Evolutionary conservation across 2,888 invertebrate species (phyloP).

Genomic region (Euzophera pinguis): DNA sequence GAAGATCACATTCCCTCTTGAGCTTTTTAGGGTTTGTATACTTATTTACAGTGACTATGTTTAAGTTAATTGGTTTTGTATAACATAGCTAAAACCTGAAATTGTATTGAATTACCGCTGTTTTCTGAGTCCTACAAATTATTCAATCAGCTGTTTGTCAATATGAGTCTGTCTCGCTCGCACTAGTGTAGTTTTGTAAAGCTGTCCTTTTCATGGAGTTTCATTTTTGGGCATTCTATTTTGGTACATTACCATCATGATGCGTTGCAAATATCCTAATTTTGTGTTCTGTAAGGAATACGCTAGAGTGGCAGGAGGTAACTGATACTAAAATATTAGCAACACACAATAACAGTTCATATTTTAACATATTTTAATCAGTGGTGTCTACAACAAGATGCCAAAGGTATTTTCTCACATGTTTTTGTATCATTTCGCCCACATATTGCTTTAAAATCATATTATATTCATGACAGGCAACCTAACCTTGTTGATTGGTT

Average conservation of each 20-base stretch:
- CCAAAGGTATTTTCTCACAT: conserved; percentile 6
- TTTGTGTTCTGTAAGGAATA: conserved; percentile 58
- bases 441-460: background rate
- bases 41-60: conserved; percentile 32
- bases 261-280: conserved; percentile 68
- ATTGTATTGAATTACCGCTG: conserved; percentile 19
- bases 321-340: conserved; percentile 25
- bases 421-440: conserved; percentile 3
- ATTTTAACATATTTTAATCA: background rate
- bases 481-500: background rate
- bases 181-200: conserved; percentile 42
- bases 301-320: conserved; percentile 54
- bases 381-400: conserved; percentile 1
- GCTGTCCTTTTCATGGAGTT: conserved; percentile 59
- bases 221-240: conserved; percentile 78
- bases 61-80: conserved; percentile 10
- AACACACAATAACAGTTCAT: conserved; percentile 3
- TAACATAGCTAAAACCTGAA: conserved; percentile 10
- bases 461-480: background rate
- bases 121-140: conserved; percentile 25
- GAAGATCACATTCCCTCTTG: conserved; percentile 36
- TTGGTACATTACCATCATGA: conserved; percentile 77
- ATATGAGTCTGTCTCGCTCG: conserved; percentile 57
- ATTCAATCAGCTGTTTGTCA: conserved; percentile 75
- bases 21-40: conserved; percentile 31